Conservation (phyloP, 2,888 invertebrate genomes). For the Masnerella sp. region DNA sequence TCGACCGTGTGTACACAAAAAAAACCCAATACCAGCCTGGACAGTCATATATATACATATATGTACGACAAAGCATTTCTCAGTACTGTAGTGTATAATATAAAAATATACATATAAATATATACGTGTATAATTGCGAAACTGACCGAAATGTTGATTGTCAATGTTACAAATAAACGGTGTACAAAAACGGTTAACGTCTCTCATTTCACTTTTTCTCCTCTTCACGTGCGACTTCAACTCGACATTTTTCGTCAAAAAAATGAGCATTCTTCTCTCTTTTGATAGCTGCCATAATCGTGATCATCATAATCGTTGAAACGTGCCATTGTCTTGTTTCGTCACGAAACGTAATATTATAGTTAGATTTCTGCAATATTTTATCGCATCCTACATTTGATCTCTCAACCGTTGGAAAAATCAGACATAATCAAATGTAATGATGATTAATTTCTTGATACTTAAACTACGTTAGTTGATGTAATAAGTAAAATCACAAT, state of each 20-base stretch:
- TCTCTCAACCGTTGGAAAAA: constrained; percentile 27
- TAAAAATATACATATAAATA: constrained; percentile 66
- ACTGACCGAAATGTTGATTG: constrained; percentile 74
- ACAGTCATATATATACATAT: constrained; percentile 64
- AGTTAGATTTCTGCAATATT: constrained; percentile 44
- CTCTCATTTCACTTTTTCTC: constrained; percentile 20
- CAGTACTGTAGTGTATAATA: constrained; percentile 68
- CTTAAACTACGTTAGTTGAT: constrained; percentile 18
- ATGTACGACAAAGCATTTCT: constrained; percentile 67
- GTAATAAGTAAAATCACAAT: constrained; percentile 24
- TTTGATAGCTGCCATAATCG: background rate
- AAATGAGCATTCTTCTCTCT: too few species aligned
- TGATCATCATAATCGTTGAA: constrained; percentile 19
- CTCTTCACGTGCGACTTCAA: background rate
- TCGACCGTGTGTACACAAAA: constrained; percentile 63
- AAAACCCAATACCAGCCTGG: constrained; percentile 57
- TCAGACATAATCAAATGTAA: constrained; percentile 42
- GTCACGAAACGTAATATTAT: constrained; percentile 34
- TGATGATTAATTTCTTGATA: constrained; percentile 35
- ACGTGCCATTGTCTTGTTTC: constrained; percentile 29
- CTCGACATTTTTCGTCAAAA: too few species aligned
- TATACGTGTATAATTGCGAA: constrained; percentile 73
- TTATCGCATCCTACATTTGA: constrained; percentile 36
- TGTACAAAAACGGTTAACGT: constrained; percentile 70
- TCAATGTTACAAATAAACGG: constrained; percentile 77